These are phyloP conservation scores for Neoaliturus tenellus DNA, from an alignment of 2,888 invertebrate species.

Conservation along the genomic window DNA sequence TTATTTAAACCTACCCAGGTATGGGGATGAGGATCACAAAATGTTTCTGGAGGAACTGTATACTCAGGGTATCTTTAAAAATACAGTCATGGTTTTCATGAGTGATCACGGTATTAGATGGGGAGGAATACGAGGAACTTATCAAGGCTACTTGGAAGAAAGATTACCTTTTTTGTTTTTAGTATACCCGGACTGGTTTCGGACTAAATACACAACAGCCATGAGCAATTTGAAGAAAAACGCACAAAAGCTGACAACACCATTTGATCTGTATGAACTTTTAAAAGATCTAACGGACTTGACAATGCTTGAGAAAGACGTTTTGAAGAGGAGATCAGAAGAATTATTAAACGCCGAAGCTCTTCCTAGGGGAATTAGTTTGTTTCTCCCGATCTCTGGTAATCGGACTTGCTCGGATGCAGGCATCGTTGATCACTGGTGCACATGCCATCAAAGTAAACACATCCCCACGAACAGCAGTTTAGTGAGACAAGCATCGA, in stretches of 20 bases:
- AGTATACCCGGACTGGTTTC: constrained; percentile 84
- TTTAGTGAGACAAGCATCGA: constrained; percentile 77
- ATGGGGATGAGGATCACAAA: constrained; percentile 82
- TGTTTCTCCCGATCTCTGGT: constrained; percentile 84
- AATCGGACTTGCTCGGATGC: constrained; percentile 87
- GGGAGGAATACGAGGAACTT: constrained; percentile 89
- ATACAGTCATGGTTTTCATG: constrained; percentile 82
- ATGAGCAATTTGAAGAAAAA: constrained; percentile 81
- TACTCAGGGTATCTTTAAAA: constrained; percentile 76
- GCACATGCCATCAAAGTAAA: constrained; percentile 86
- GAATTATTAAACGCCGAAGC: constrained; percentile 60
- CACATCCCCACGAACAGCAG: constrained; percentile 76
- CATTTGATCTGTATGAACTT: constrained; percentile 90
- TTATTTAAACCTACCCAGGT: constrained; percentile 84
- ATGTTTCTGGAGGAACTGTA: constrained; percentile 77
- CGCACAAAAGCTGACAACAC: constrained; percentile 84
- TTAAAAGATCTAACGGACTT: constrained; percentile 80
- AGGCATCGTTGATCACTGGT: constrained; percentile 89
- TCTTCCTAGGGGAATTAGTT: constrained; percentile 79
- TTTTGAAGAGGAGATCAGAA: constrained; percentile 68
- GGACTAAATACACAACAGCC: constrained; percentile 77
- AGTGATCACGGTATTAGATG: constrained; percentile 95
- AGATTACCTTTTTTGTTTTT: constrained; percentile 87
- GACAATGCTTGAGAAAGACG: constrained; percentile 71
- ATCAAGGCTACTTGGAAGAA: constrained; percentile 92